Evolutionary conservation across 2,113 vertebrate genomes (phyloP), one percentile per base, ranked within the genome.

Genomic region (Ardeotis arabs): DNA sequence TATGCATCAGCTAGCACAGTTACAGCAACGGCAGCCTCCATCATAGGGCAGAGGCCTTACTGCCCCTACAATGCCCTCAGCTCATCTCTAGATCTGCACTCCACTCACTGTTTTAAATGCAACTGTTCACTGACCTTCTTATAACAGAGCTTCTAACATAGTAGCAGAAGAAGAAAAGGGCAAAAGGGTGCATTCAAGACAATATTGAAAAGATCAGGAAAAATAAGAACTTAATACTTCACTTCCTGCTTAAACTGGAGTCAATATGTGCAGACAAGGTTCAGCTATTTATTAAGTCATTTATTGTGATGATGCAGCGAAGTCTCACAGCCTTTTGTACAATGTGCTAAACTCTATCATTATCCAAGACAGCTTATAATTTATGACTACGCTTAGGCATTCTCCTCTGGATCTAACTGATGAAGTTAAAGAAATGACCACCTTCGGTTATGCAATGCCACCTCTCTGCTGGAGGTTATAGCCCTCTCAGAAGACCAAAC

Each of bases 1-100:
- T 79, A 95, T 97, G 97, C 96, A 97, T 97, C 97, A 96, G 90
- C 53, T 72, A 74, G 56, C 89, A 64, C 49, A 84, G 90, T 74
- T 94, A 84, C 86, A 80, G 64, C 45, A 78, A 76, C n/a, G 50
- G 66, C 75, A 95, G 56, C 24, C 35, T 91, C 49, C 4, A 3
- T 89, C 28, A 77, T 62, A 63, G 60, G 60, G 88, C 63, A 77
- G 39, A 87, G 59, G 6, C 0, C 0, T 55, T 89, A 5, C 74
- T 70, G 81, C 67, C 95, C 81, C 67, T 87, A 49, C 53, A 85
- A 69, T 58, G 92, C 91, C 84, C 89, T 87, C 82, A 95, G 92
- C 33, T 86, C 67, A 67, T 87, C 77, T 69, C 20, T 53, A 53
- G 49, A 82, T 80, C 50, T 92, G 31, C 85, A 84, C 31, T 62